phyloP scores from a whole-genome alignment of 2,888 invertebrate genomes.

The Spisula subtruncata region DNA sequence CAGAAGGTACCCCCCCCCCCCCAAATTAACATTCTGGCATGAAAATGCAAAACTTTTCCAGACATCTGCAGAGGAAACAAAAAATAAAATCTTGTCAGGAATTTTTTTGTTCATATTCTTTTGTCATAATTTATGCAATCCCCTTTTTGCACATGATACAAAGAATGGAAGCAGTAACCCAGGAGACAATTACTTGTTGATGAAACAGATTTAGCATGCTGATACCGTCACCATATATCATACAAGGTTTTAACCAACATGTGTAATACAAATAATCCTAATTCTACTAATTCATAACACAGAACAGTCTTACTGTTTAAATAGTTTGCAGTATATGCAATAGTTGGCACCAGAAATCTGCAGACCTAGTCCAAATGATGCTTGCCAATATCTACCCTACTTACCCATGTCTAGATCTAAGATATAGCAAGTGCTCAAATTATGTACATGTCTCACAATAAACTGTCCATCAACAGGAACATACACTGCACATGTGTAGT shows the following conservation, averaged over 20 bases:
- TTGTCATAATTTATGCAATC: neutral
- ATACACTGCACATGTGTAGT: too few relatives aligned
- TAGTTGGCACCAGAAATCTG: neutral
- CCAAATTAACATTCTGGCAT: neutral
- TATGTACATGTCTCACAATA: too few relatives aligned
- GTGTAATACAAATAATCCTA: neutral
- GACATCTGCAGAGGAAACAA: neutral
- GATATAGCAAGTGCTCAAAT: too few relatives aligned
- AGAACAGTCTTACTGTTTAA: neutral
- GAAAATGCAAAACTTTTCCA: neutral
- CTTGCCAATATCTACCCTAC: too few relatives aligned
- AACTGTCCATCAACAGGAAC: too few relatives aligned
- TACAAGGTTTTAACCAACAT: conserved; percentile 10
- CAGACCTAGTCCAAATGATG: neutral
- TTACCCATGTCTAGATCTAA: too few relatives aligned
- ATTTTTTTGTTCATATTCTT: neutral
- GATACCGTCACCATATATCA: neutral
- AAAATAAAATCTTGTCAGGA: neutral
- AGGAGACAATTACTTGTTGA: neutral
- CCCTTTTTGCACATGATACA: neutral
- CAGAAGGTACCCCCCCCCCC: neutral
- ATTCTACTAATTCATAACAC: conserved; percentile 10
- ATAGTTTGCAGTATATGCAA: conserved; percentile 2
- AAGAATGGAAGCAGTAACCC: neutral
- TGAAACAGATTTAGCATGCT: neutral